Evolutionary conservation across 2,113 vertebrate genomes (phyloP), one percentile per base, ranked within the genome.

Genomic region (Ivindomyrus marchei): DNA sequence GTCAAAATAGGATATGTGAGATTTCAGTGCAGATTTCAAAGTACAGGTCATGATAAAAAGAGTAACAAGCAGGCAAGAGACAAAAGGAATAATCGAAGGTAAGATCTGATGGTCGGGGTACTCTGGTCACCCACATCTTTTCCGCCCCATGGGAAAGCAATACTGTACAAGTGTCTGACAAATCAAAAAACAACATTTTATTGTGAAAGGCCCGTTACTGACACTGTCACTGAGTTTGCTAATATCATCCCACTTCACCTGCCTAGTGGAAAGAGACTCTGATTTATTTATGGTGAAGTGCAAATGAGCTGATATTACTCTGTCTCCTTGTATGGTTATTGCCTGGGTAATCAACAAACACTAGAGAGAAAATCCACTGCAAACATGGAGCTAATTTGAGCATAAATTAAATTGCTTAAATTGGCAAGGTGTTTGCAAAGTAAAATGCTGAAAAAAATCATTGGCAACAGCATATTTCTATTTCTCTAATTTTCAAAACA

Each of bases 211-310:
- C 5, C 8, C 13, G 21, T 46, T 10, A 62, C 58, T 42, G 56
- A 88, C 19, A 36, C 36, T 58, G 53, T 31, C 36, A 42, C 36
- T 74, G 62, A 74, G 66, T 88, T 88, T 70, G 24, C 19, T 42
- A 15, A 74, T 15, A 36, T 70, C 58, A 88, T 39, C 42, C 36
- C 58, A 88, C 36, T 88, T 49, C 45, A 49, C n/a, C 36, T 74
- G 36, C 21, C 58, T 50, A 62, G 17, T 62, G 39, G 36, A 46
- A 62, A 88, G 46, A 87, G 50, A 50, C 24, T 47, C n/a, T 2
- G 49, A 50, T 53, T 87, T 27, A 85, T 85, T 46, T 74, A 80
- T 36, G 27, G 19, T 87, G 85, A 87, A 87, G 85, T 87, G 85
- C 49, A 87, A 87, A 87, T 80, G 49, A 89, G 36, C 10, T 83